Conservation (phyloP, 2,888 invertebrate genomes). For the Atrina japonica region DNA sequence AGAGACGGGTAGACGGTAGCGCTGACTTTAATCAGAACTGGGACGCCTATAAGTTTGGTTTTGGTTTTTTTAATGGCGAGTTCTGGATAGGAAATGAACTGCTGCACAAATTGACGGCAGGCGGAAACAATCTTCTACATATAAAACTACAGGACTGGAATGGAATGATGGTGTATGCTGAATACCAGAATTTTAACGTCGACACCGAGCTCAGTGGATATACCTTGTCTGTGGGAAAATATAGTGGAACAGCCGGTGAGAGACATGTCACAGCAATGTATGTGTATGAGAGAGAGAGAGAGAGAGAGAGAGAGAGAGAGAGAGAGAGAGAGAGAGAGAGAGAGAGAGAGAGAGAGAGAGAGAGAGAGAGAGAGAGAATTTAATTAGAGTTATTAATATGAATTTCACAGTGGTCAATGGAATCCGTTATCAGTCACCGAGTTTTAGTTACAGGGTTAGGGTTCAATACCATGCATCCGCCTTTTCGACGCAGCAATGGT, state of each 20-base stretch:
- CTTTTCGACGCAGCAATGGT: too few species aligned
- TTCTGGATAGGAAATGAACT: conserved; percentile 89
- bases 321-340: too few species aligned
- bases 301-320: too few species aligned
- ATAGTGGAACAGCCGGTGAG: conserved; percentile 62
- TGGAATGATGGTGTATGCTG: conserved; percentile 51
- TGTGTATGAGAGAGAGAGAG: too few species aligned
- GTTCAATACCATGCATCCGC: too few species aligned
- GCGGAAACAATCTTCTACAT: conserved; percentile 87
- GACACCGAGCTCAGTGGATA: conserved; percentile 52
- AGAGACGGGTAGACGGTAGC: conserved; percentile 88
- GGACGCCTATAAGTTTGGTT: conserved; percentile 89
- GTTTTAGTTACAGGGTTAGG: too few species aligned
- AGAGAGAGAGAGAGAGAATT: too few species aligned
- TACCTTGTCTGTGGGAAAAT: conserved; percentile 57
- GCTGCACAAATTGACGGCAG: conserved; percentile 16
- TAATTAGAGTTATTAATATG: too few species aligned
- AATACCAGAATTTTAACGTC: conserved; percentile 62
- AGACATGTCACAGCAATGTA: too few species aligned
- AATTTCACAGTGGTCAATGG: too few species aligned
- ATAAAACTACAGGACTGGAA: conserved; percentile 65
- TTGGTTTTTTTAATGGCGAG: conserved; percentile 87
- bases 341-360: too few species aligned
- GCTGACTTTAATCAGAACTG: conserved; percentile 92
- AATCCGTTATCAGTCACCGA: too few species aligned